Conservation (phyloP, 1,140 invertebrate genomes). For the Orius insidiosus region DNA sequence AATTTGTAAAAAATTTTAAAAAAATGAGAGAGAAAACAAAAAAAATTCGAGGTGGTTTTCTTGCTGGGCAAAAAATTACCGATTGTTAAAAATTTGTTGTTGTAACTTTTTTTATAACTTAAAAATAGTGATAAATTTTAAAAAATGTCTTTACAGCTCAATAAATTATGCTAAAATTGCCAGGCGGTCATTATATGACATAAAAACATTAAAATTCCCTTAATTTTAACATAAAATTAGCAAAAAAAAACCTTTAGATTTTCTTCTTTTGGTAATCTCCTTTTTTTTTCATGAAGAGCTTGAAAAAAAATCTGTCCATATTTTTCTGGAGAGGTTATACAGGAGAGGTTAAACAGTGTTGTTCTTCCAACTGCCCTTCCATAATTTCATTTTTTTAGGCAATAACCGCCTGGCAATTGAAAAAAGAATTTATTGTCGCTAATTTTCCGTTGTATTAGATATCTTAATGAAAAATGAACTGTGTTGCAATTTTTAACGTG, state of each 20-base stretch:
- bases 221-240: not conserved
- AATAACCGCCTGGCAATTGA: not conserved
- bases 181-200: not conserved
- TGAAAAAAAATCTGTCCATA: too few relatives aligned
- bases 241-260: too few relatives aligned
- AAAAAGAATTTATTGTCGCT: not conserved
- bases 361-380: too few relatives aligned
- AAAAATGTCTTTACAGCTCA: too few relatives aligned
- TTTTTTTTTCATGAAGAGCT: too few relatives aligned
- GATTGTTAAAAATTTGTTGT: not conserved
- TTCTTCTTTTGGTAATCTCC: too few relatives aligned
- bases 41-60: not conserved
- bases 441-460: not conserved
- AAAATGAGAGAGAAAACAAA: not conserved
- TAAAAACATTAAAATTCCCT: not conserved
- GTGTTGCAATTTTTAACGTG: constrained; percentile 6
- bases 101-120: too few relatives aligned
- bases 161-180: too few relatives aligned
- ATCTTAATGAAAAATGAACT: constrained; percentile 13
- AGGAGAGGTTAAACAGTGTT: too few relatives aligned
- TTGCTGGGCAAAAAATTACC: constrained; percentile 14
- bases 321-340: too few relatives aligned
- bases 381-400: not conserved
- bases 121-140: too few relatives aligned
- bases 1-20: not conserved